Evolutionary conservation across 2,888 invertebrate genomes (phyloP), one percentile per base, ranked within the genome.

Genomic region (Drosophila emarginata): DNA sequence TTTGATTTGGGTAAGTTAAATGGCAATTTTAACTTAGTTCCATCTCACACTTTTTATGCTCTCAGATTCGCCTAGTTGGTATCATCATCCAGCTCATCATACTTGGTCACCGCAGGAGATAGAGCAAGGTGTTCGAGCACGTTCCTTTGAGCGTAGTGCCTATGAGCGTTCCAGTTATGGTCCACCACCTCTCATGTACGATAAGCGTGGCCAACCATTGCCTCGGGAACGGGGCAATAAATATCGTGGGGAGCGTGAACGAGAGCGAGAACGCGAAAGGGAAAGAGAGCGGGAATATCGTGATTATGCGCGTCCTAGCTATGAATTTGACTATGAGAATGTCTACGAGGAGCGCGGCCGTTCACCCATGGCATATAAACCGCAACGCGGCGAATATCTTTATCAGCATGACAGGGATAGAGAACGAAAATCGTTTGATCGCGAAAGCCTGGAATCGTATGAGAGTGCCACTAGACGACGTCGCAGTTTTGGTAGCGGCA

Each of bases 41-140:
- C n/a, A 11, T 12, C 26, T 15, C 5, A 11, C 4, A 9, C 23
- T 2, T 2, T 15, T 6, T 12, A 0, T 1, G 11, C 4, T 9
- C n/a, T n/a, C 57, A 90, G 92, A 91, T 18, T 89, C 91, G 2
- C 90, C 91, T 50, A 91, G 88, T 59, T 92, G 91, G 91, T 91
- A 91, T 66, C 91, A 91, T 66, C 87, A 90, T 61, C 81, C 88
- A 36, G 77, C 89, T 1, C 91, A 91, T 70, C 90, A 90, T 69
- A 91, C 90, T 59, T 92, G 92, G 92, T 92, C 92, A 4, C 91
- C 92, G 12, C 91, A 91, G 56, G 91, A 92, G 67, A 91, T 91
- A 0, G 91, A 92, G 64, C 89, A 90, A 54, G 90, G 90, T 26
- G 89, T 89, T 2, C 88, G 91, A 7, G 87, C 86, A 2, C 88